Conservation (phyloP, 2,888 invertebrate species). For the Orchesellides sinensis region DNA sequence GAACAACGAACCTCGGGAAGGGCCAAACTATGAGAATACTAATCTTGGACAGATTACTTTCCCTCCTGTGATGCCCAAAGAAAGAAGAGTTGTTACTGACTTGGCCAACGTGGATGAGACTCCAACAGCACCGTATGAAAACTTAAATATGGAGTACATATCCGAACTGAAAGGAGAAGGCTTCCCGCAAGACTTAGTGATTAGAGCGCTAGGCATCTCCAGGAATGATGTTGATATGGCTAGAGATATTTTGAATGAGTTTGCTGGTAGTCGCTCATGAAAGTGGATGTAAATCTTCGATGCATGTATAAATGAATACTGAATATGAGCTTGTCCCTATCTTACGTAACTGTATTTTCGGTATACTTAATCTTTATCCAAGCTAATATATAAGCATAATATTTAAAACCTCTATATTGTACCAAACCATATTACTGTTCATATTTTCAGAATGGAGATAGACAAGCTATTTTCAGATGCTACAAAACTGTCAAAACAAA, state of each 20-base stretch:
- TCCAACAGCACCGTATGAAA: constrained; percentile 84
- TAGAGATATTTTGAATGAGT: constrained; percentile 94
- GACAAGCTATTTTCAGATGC: too few species aligned
- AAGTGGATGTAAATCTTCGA: constrained; percentile 1
- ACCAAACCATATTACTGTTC: background rate
- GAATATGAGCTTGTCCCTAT: background rate
- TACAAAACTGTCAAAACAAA: too few species aligned
- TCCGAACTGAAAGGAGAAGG: constrained; percentile 92
- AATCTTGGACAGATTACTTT: constrained; percentile 76
- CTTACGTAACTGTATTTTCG: background rate
- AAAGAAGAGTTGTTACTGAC: constrained; percentile 40
- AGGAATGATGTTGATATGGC: constrained; percentile 97
- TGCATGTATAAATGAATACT: background rate
- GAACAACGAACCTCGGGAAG: constrained; percentile 75
- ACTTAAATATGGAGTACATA: constrained; percentile 94
- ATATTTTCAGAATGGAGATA: too few species aligned
- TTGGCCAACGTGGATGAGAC: constrained; percentile 39
- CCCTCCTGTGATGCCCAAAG: constrained; percentile 31
- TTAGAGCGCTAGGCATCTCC: constrained; percentile 93
- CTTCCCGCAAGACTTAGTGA: constrained; percentile 93
- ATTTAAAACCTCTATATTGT: background rate
- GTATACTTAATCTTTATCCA: background rate
- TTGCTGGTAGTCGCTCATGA: constrained; percentile 79
- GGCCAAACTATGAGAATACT: constrained; percentile 80
- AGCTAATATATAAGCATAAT: background rate